Conservation (phyloP, 1,140 invertebrate genomes). For the Psilanteris sp. region DNA sequence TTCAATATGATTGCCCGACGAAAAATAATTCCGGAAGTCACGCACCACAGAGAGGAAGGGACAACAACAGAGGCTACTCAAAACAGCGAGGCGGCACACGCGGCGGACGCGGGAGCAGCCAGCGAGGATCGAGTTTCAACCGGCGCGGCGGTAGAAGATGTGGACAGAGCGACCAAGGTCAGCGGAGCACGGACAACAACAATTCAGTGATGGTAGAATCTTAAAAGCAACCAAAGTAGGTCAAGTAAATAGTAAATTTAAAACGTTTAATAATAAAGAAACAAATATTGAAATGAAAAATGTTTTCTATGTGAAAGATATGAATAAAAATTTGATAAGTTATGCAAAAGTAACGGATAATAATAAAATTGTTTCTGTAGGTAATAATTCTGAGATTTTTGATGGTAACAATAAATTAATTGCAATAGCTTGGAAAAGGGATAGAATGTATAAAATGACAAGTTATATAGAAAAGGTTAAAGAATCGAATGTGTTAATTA, state of each 20-base stretch:
- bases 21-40: not conserved
- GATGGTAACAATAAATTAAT: constrained; percentile 37
- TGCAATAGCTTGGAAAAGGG: constrained; percentile 21
- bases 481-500: not conserved
- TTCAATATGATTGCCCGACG: constrained; percentile 13
- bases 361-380: constrained; percentile 39
- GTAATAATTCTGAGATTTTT: constrained; percentile 35
- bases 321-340: constrained; percentile 54
- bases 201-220: constrained; percentile 29
- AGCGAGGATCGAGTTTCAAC: not conserved
- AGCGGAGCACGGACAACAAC: not conserved
- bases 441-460: constrained; percentile 18
- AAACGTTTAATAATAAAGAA: not conserved
- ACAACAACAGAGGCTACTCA: not conserved
- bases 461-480: not conserved
- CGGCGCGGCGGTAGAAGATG: not conserved
- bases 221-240: constrained; percentile 41
- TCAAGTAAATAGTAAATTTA: constrained; percentile 25
- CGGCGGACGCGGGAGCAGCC: not conserved
- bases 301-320: constrained; percentile 51
- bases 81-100: constrained; percentile 5
- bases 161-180: not conserved
- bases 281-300: constrained; percentile 11
- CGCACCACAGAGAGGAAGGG: not conserved
- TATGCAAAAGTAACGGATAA: constrained; percentile 37